A percentile compares a stretch with the other conserved stretches of the same genome.
Evolutionary conservation across 37 sponge, comb jelly and placozoan species (phyloP).

Genomic region (Ianthella basta): DNA sequence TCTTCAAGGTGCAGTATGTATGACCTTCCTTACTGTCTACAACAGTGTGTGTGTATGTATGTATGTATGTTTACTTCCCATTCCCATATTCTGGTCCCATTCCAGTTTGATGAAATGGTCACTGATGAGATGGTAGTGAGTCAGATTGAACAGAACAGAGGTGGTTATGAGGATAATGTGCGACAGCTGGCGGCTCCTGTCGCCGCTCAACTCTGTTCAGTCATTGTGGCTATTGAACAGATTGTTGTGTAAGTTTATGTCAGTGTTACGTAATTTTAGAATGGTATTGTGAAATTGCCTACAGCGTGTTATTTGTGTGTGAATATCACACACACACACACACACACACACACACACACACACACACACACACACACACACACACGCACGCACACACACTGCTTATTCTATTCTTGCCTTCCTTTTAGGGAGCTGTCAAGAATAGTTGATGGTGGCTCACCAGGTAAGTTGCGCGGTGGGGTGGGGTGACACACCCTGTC

Average conservation of each 20-base stretch:
- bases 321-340: background rate
- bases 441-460: background rate
- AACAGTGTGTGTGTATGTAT: background rate
- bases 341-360: background rate
- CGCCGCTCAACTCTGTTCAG: constrained; percentile 42
- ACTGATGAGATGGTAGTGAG: constrained; percentile 37
- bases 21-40: background rate
- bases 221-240: constrained; percentile 68
- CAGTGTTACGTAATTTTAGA: background rate
- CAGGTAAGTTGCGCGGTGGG: background rate
- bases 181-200: constrained; percentile 37
- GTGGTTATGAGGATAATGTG: constrained; percentile 33
- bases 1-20: constrained; percentile 61
- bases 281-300: no score
- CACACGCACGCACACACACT: background rate
- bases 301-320: no score
- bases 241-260: constrained; percentile 50
- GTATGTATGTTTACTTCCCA: constrained; percentile 16
- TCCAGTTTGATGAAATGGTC: constrained; percentile 70
- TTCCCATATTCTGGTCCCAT: background rate
- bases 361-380: background rate
- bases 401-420: background rate
- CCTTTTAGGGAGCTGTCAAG: constrained; percentile 3
- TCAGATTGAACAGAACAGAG: constrained; percentile 54
- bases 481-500: no score